phyloP scores from a whole-genome alignment of 2,888 invertebrate genomes.

The Spodoptera exigua region DNA sequence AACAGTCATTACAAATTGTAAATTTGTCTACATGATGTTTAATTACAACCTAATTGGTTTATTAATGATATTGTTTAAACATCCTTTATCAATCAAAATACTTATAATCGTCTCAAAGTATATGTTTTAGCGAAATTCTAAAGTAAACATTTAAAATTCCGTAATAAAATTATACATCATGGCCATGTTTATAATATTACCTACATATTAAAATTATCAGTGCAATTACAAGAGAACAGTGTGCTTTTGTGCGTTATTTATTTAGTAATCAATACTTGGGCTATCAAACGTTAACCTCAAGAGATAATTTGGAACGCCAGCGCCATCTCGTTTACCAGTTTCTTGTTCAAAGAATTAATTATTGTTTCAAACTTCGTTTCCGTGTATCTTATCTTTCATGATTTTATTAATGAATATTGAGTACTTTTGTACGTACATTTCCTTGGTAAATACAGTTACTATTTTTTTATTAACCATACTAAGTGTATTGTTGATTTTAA shows the following conservation, averaged over 20 bases:
- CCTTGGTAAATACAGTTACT: neutral
- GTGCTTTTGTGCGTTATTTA: slow-evolving; percentile 57
- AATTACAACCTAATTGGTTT: no score
- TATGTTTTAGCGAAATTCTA: no score
- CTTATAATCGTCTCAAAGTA: no score
- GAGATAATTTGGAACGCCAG: slow-evolving; percentile 42
- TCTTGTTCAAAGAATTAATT: slow-evolving; percentile 24
- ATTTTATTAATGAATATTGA: slow-evolving; percentile 7
- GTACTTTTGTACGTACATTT: neutral
- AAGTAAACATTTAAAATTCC: no score
- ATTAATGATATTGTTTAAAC: no score
- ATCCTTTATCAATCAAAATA: no score
- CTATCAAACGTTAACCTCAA: slow-evolving; percentile 59
- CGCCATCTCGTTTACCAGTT: slow-evolving; percentile 35
- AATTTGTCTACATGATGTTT: no score
- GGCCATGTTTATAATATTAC: neutral
- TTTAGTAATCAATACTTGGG: slow-evolving; percentile 67
- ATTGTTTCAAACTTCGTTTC: slow-evolving; percentile 34
- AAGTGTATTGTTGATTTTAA: neutral
- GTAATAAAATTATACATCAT: no score
- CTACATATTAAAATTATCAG: slow-evolving; percentile 44
- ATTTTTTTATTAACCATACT: neutral
- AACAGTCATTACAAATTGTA: no score
- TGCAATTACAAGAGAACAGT: slow-evolving; percentile 55
- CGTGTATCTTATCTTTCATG: slow-evolving; percentile 22